Evolutionary conservation across 2,797 vertebrate genomes (phyloP), one percentile per base, ranked within the genome.

Genomic region (Coilia nasus): DNA sequence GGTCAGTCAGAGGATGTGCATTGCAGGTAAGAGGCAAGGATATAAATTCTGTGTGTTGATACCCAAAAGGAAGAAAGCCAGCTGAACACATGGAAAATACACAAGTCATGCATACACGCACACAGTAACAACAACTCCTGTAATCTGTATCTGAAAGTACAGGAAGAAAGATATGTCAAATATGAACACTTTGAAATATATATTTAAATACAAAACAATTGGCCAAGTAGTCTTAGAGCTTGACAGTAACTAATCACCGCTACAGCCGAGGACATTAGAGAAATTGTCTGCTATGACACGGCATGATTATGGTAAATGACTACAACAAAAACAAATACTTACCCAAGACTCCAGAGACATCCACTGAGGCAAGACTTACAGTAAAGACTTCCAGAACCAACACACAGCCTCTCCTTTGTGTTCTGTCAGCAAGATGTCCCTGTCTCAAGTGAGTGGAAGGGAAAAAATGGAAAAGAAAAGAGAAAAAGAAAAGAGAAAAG

Each of bases 361-460:
- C 28, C 67, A 75, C 67, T 75, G 67, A 75, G 67, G 67, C 67
- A 75, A 35, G 67, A 6, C 67, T 35, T 75, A 75, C 67, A 75
- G 67, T 35, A 75, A 75, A 75, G 67, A 35, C 28, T 75, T 75
- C 67, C 67, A 75, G 67, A 75, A 75, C 67, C 67, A 83, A 57
- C 57, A 75, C 17, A 75, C 67, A 60, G 25, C 82, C 15, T 87
- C 81, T 75, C 87, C 85, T 92, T 86, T 89, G 87, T 91, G 87
- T 25, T 71, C 83, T 90, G 87, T 90, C 92, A 90, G 91, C 92
- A 90, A 89, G 80, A 54, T 87, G n/a, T 28, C 89, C 90, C 91
- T 87, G 84, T 57, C 54, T 54, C 67, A 75, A 75, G 67, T 35
- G 64, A 75, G 67, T 75, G 67, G 67, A 28, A 59, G 62, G 11